Base-by-base conservation (phyloP, 2,113 vertebrate genomes). In the Trichomycterus rosablanca region DNA sequence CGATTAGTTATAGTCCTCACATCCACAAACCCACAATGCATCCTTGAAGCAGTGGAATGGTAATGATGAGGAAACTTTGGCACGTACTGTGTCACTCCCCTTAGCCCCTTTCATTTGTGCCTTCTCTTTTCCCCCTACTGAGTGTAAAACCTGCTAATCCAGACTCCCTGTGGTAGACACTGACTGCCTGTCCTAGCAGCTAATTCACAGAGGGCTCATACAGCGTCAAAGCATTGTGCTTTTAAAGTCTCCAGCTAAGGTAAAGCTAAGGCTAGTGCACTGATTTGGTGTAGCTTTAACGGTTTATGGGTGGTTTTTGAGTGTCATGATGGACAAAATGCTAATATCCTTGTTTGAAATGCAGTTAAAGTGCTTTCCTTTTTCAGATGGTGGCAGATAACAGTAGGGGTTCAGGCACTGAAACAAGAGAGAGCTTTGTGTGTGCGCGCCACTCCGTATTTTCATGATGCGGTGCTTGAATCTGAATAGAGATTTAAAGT, bases 1-100 rank as follows among this genome's bases (percentile, higher is more conserved):
- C 78, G 83, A 85, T 87, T 86, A 86, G 84, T 78, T 78, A 78
- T 73, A 79, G 63, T 37, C 55, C 55, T 53, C 79, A 55, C 60
- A 55, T 50, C 24, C 59, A 37, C 34, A 42, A 40, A 56, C 49
- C 26, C 50, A 74, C 59, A 56, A 28, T 11, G 19, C 12, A 48
- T 34, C 30, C 62, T 59, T 35, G 42, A 24, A 39, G 45, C 55
- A 67, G 16, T 22, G 7, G 15, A 23, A 35, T 34, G 49, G 48
- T 50, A 43, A 45, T 54, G 49, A 65, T 53, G 56, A 48, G 43
- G 28, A 23, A 64, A 59, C 37, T 11, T 15, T 23, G 32, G 18
- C 22, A 30, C 2, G 5, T 26, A 30, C 40, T 46, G 24, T 16
- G 11, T 50, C 46, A 5, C 32, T n/a, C n/a, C n/a, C n/a, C n/a